These are phyloP conservation scores for Acleris sparsana DNA, from an alignment of 2,888 invertebrate genomes.

Conservation along the genomic window DNA sequence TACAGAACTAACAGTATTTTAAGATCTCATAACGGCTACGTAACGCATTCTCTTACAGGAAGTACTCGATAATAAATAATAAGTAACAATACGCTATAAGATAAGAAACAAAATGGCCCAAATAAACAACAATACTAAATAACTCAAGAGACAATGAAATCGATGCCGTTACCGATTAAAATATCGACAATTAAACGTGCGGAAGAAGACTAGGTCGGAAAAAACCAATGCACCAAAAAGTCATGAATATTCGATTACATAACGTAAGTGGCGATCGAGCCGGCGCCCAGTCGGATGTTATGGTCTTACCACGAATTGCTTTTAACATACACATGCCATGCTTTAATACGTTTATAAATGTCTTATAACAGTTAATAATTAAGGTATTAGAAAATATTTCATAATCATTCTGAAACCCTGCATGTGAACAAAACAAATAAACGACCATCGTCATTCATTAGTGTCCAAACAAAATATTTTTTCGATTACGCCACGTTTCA, in stretches of 20 bases:
- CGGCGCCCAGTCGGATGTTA: conserved; percentile 57
- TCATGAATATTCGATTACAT: conserved; percentile 70
- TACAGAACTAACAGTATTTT: not conserved
- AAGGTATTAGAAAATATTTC: too few species aligned
- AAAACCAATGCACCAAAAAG: conserved; percentile 58
- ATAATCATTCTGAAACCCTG: conserved; percentile 5
- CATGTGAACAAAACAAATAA: conserved; percentile 20
- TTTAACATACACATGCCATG: conserved; percentile 3
- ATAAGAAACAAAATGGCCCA: conserved; percentile 30
- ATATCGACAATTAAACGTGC: conserved; percentile 38
- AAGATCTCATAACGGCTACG: not conserved
- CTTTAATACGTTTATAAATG: not conserved
- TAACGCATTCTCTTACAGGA: not conserved
- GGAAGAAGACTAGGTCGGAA: conserved; percentile 46
- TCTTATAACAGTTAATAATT: not conserved
- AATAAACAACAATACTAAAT: conserved; percentile 38
- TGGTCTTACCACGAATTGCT: conserved; percentile 45
- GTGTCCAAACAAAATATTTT: conserved; percentile 32
- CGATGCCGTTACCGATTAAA: conserved; percentile 54
- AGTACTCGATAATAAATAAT: conserved; percentile 7
- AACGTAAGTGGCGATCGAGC: conserved; percentile 50
- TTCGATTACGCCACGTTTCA: conserved; percentile 33
- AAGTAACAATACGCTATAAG: conserved; percentile 13
- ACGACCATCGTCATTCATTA: conserved; percentile 31
- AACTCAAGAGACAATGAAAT: conserved; percentile 44